Percentiles rank a stretch among this genome's conserved stretches.
These are phyloP conservation scores for Panzeria rudis DNA, from an alignment of 2,888 invertebrate species.

Conservation along the genomic window DNA sequence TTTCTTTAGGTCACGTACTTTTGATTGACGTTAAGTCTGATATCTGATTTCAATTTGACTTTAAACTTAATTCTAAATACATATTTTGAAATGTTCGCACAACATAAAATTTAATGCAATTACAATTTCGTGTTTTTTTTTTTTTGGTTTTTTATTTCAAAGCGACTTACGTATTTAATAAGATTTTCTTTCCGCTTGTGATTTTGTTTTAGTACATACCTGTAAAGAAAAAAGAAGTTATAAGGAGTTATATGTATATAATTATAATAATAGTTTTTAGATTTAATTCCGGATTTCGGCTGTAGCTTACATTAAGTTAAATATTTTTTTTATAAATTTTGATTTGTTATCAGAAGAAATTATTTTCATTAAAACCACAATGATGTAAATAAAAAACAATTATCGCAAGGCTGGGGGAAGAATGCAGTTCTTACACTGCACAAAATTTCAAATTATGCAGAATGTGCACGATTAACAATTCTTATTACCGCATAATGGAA, in stretches of 20 bases:
- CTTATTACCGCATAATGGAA: too few relatives aligned
- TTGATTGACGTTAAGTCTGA: slow-evolving; percentile 24
- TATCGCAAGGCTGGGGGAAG: too few relatives aligned
- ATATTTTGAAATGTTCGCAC: slow-evolving; percentile 40
- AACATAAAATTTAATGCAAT: slow-evolving; percentile 42
- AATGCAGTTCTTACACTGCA: too few relatives aligned
- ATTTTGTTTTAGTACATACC: slow-evolving; percentile 21
- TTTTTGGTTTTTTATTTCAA: not conserved
- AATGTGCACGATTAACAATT: too few relatives aligned
- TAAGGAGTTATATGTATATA: not conserved
- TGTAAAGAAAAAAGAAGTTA: slow-evolving; percentile 1
- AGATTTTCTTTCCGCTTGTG: slow-evolving; percentile 2
- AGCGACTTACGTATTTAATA: slow-evolving; percentile 7
- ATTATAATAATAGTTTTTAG: not conserved
- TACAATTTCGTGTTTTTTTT: not conserved
- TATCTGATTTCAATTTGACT: slow-evolving; percentile 49
- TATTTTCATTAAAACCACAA: not conserved
- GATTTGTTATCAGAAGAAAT: not conserved
- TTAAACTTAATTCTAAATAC: slow-evolving; percentile 29
- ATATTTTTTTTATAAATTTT: not conserved
- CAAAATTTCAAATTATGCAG: too few relatives aligned
- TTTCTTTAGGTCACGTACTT: slow-evolving; percentile 43
- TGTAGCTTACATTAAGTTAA: not conserved
- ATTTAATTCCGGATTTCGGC: not conserved
- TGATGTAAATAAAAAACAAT: not conserved